These are phyloP conservation scores for Gavia stellata DNA, from an alignment of 2,113 vertebrate genomes.

Conservation along the genomic window DNA sequence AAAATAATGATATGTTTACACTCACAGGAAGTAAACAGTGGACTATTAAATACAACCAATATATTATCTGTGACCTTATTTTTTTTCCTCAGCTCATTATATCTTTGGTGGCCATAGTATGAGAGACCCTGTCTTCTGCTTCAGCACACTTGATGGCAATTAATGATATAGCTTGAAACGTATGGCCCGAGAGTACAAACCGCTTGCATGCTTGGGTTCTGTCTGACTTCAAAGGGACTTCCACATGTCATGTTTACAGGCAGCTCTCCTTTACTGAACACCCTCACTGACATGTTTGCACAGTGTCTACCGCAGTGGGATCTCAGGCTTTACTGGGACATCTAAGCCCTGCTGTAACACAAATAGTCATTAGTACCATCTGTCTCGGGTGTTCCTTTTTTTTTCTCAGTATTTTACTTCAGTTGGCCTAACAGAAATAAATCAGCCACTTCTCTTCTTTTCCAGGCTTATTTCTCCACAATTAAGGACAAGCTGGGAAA, in stretches of 20 bases:
- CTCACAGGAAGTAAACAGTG: background rate
- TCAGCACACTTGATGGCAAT: background rate
- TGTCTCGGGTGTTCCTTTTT: background rate
- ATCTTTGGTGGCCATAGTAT: background rate
- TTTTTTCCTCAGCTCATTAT: background rate
- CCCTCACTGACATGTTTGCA: constrained; percentile 1
- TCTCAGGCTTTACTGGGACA: background rate
- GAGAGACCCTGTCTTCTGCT: background rate
- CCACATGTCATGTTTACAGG: background rate
- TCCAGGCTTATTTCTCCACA: background rate
- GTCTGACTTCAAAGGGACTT: constrained; percentile 42
- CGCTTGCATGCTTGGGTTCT: background rate
- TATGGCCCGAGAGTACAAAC: background rate
- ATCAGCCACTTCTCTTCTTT: background rate
- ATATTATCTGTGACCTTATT: background rate
- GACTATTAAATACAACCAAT: background rate
- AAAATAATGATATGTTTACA: constrained; percentile 17
- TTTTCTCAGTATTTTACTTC: background rate
- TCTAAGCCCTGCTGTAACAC: background rate
- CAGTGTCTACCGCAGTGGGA: background rate
- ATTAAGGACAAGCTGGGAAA: background rate
- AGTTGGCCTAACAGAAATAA: background rate
- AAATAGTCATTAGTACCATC: background rate
- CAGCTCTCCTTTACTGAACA: constrained; percentile 2
- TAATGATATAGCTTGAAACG: background rate